Evolutionary conservation across 1,140 invertebrate genomes (phyloP).

Genomic region (Drosophila azteca): DNA sequence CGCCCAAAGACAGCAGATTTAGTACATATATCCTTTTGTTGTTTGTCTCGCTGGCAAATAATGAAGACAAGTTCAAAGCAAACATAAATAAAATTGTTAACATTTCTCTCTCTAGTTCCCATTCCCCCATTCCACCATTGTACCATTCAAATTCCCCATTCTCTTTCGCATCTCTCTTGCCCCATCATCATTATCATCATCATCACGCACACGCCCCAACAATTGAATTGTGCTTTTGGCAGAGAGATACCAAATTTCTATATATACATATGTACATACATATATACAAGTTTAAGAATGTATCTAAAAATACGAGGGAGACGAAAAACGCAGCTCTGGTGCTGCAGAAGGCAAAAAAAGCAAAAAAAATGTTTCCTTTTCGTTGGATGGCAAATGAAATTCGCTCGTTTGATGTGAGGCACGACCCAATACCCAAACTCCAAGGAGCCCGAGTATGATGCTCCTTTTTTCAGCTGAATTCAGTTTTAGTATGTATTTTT

Average conservation of each 20-base stretch:
- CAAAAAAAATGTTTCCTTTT: slow-evolving; percentile 73
- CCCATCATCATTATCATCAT: not conserved
- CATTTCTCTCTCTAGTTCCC: slow-evolving; percentile 56
- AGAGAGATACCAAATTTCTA: slow-evolving; percentile 37
- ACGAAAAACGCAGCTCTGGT: slow-evolving; percentile 9
- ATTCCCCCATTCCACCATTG: slow-evolving; percentile 16
- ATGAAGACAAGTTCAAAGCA: slow-evolving; percentile 80
- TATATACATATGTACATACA: slow-evolving; percentile 19
- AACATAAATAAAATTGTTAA: slow-evolving; percentile 82
- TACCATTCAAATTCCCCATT: slow-evolving; percentile 12
- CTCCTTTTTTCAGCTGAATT: slow-evolving; percentile 25
- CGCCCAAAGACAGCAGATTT: no score
- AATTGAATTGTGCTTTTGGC: slow-evolving; percentile 64
- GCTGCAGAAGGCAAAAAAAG: slow-evolving; percentile 34
- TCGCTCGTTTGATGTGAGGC: slow-evolving; percentile 77
- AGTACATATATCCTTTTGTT: slow-evolving; percentile 21
- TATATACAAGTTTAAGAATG: slow-evolving; percentile 28
- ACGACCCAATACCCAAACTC: slow-evolving; percentile 29
- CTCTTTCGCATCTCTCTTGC: not conserved
- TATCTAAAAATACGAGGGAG: slow-evolving; percentile 41
- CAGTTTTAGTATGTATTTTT: slow-evolving; percentile 36
- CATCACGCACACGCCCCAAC: slow-evolving; percentile 62
- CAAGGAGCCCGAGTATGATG: slow-evolving; percentile 6
- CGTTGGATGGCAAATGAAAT: slow-evolving; percentile 76
- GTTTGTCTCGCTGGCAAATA: slow-evolving; percentile 59